These are phyloP conservation scores for Solenopsis invicta DNA, from an alignment of 1,140 invertebrate species.

Conservation along the genomic window DNA sequence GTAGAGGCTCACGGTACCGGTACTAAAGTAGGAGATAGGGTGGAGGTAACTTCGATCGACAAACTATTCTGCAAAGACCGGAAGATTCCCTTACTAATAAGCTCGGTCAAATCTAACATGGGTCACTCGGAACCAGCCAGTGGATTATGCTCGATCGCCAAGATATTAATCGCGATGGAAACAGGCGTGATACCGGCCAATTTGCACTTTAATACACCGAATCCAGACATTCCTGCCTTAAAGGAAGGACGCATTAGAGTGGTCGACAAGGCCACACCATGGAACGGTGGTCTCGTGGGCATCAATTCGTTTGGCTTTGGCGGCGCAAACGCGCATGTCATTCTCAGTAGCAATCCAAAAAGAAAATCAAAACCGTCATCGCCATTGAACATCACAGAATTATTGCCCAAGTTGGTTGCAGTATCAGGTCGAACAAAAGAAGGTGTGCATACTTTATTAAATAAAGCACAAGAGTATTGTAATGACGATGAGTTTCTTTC, in stretches of 20 bases:
- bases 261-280: constrained; percentile 92
- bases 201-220: constrained; percentile 86
- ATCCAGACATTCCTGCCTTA: no score
- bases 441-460: constrained; percentile 91
- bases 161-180: constrained; percentile 97
- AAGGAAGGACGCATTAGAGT: constrained; percentile 90
- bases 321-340: no score
- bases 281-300: no score
- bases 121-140: constrained; percentile 98
- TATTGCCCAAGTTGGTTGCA: constrained; percentile 91
- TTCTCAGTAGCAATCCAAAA: constrained; percentile 94
- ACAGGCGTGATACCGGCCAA: constrained; percentile 92
- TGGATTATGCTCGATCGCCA: constrained; percentile 95
- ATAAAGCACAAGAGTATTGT: constrained; percentile 88
- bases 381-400: constrained; percentile 84
- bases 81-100: constrained; percentile 87
- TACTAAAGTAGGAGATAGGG: constrained; percentile 95
- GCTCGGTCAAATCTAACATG: constrained; percentile 97
- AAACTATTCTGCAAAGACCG: constrained; percentile 96
- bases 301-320: no score
- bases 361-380: constrained; percentile 89
- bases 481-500: constrained; percentile 93
- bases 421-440: constrained; percentile 95
- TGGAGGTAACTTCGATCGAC: constrained; percentile 97
- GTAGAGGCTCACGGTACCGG: no score